Evolutionary conservation across 2,113 vertebrate genomes (phyloP), one percentile per base, ranked within the genome.

Genomic region (Scalopus aquaticus): DNA sequence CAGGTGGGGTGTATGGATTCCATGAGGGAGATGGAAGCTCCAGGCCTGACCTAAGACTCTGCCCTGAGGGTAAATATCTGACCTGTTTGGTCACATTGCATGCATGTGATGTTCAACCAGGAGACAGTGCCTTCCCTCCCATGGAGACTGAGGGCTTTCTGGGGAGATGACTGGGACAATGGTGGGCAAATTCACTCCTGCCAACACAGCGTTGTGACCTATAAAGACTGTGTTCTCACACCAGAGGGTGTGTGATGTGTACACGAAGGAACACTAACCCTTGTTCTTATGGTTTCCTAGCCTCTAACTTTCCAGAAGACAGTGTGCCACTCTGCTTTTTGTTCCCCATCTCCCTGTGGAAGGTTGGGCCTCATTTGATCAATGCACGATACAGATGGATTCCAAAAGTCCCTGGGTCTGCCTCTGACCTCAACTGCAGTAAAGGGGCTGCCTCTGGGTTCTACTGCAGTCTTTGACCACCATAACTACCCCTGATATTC

Each of bases 401-500:
- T 83, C 22, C 56, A 3, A 32, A 19, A 60, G 26, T 62, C 24
- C 12, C 15, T 64, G 44, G 32, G 22, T 28, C 74, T n/a, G n/a
- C n/a, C n/a, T n/a, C n/a, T n/a, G n/a, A n/a, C n/a, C n/a, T n/a
- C n/a, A n/a, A n/a, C n/a, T n/a, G n/a, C 88, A 91, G 49, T 73
- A 62, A 81, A 0, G 1, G 15, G 19, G 2, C 3, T 65, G 12
- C 58, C 37, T 82, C 49, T 51, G 67, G 32, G 11, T 24, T 83
- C 30, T 32, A 70, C 7, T 49, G 7, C 9, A 70, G n/a, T 90
- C 67, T 90, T 35, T 83, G 39, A 35, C 16, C 81, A 28, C 16
- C 56, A 19, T 15, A 13, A 15, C 9, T 24, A 58, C 1, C 12
- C 13, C 2, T 30, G 8, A 1, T 8, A 2, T n/a, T n/a, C n/a